Base-by-base conservation (phyloP, 2,888 invertebrate species). In the Nemoura dubitans region DNA sequence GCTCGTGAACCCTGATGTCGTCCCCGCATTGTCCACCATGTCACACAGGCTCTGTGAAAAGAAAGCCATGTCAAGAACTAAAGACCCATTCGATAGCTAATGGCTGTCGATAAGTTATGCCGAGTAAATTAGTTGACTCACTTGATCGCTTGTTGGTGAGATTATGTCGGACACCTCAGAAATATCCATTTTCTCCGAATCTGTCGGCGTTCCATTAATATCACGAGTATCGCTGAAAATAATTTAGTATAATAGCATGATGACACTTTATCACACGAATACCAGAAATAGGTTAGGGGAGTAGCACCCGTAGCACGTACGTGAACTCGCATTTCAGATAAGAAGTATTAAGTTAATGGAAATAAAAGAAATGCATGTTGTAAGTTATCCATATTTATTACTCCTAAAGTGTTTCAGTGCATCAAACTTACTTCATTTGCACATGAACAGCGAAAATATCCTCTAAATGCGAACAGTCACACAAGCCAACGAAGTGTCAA, bases 121-220 rank as follows among this genome's bases (percentile, higher is more conserved):
- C n/a, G n/a, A n/a, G n/a, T n/a, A n/a, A 6, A 25, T 43, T 7
- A 83, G 16, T 83, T 42, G 25, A 43, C 83, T 43, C n/a, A 83
- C 83, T n/a, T 43, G 26, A 59, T 87, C 88, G 85, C 88, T 88
- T 76, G 84, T 77, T 78, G 86, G 85, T 14, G 88, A 86, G 10
- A 86, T 77, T 86, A 86, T 86, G 80, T 88, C 88, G 27, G 88
- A 88, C 10, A 88, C 83, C 85, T 88, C 88, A 59, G 87, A 87
- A 36, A 88, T 88, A 43, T 88, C 88, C 88, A 88, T 88, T 85
- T 83, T 87, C 76, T 88, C 88, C 14, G 88, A 88, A 82, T 87
- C 88, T 30, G 87, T 76, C 7, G 86, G 86, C 21, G 88, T 87
- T 43, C 87, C 88, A 88, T 88, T 88, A 30, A 84, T 26, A 59